Conservation (phyloP, 1,140 invertebrate genomes). For the Cephus cinctus region DNA sequence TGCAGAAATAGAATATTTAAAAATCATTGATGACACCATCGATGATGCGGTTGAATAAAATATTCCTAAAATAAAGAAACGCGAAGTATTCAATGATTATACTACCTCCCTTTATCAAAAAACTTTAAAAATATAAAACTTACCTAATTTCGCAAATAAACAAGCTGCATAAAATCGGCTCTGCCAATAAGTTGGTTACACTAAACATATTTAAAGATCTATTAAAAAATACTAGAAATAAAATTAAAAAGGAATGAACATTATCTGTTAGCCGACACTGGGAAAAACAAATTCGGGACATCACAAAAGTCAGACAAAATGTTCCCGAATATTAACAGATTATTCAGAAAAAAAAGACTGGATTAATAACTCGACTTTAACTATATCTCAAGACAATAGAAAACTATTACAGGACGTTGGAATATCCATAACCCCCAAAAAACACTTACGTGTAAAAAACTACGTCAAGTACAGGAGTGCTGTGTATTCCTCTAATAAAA, state of each 20-base stretch:
- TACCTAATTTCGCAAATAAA: conserved; percentile 8
- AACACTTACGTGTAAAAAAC: too few species aligned
- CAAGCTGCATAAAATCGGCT: conserved; percentile 5
- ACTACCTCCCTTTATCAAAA: conserved; percentile 8
- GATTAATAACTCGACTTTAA: too few species aligned
- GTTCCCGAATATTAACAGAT: not conserved
- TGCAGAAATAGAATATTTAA: conserved; percentile 11
- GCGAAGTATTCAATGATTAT: not conserved
- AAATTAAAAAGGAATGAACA: not conserved
- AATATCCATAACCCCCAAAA: too few species aligned
- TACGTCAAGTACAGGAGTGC: too few species aligned
- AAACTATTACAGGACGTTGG: too few species aligned
- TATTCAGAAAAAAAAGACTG: not conserved
- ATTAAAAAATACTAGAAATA: not conserved
- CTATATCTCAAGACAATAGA: too few species aligned
- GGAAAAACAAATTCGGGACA: not conserved
- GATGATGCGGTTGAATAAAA: conserved; percentile 4
- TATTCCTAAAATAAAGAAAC: conserved; percentile 2
- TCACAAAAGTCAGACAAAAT: not conserved
- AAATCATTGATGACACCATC: conserved; percentile 5
- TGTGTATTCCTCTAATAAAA: too few species aligned
- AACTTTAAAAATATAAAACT: conserved; percentile 9
- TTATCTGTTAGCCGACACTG: not conserved
- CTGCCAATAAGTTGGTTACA: not conserved
- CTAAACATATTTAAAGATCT: not conserved